Conservation (phyloP, 2,888 invertebrate species). For the Drosophila subsilvestris region DNA sequence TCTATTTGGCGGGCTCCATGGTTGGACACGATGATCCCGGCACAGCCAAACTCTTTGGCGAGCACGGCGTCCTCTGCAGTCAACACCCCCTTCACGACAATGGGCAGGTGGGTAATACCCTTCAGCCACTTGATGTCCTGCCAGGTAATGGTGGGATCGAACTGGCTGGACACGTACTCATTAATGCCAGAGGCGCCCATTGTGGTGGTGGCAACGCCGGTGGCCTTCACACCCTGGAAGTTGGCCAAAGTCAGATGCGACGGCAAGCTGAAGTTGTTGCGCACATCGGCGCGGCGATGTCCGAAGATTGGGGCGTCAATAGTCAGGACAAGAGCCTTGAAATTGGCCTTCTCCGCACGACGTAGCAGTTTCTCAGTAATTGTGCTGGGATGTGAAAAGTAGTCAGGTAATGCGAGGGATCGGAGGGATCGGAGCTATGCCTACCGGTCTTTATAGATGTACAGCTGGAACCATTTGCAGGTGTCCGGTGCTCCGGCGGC, state of each 20-base stretch:
- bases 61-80: slow-evolving; percentile 93
- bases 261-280: slow-evolving; percentile 93
- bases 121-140: slow-evolving; percentile 94
- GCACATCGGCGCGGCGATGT: slow-evolving; percentile 90
- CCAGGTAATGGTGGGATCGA: slow-evolving; percentile 94
- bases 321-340: slow-evolving; percentile 93
- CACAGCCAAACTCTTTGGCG: slow-evolving; percentile 90
- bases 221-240: slow-evolving; percentile 86
- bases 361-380: slow-evolving; percentile 89
- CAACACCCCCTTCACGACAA: slow-evolving; percentile 94
- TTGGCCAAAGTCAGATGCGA: slow-evolving; percentile 93
- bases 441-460: slow-evolving; percentile 93
- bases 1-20: slow-evolving; percentile 94
- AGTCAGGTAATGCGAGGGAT: background rate
- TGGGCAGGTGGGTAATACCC: slow-evolving; percentile 90
- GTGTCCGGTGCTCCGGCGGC: slow-evolving; percentile 90
- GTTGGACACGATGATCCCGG: slow-evolving; percentile 95
- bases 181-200: slow-evolving; percentile 88
- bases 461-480: slow-evolving; percentile 95
- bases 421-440: background rate
- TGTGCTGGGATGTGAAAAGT: slow-evolving; percentile 71
- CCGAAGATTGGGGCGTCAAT: slow-evolving; percentile 96
- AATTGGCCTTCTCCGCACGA: slow-evolving; percentile 93
- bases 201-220: slow-evolving; percentile 67
- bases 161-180: slow-evolving; percentile 90